phyloP scores from a whole-genome alignment of 2,888 invertebrate genomes.

The Cephus nigrinus region DNA sequence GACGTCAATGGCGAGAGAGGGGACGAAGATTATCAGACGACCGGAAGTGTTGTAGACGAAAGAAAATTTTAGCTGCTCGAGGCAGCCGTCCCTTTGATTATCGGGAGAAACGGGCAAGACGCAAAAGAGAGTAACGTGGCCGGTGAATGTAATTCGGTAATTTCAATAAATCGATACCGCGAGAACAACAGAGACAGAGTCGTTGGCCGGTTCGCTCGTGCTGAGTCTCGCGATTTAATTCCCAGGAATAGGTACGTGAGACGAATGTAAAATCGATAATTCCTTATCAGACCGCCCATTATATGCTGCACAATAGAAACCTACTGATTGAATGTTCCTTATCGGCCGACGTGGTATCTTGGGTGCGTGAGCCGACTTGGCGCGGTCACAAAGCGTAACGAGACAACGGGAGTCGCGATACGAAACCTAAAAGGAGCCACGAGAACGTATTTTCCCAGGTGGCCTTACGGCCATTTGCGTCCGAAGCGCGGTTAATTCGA shows the following conservation, averaged over 20 bases:
- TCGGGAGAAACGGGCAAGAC: neutral
- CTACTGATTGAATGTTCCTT: neutral
- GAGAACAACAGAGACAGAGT: neutral
- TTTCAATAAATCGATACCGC: conserved; percentile 1
- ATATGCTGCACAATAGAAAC: neutral
- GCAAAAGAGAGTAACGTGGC: neutral
- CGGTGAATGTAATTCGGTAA: neutral
- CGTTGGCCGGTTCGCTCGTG: neutral
- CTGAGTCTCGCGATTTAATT: neutral
- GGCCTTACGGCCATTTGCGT: neutral
- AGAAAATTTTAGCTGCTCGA: neutral
- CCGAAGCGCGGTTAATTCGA: neutral
- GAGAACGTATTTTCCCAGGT: neutral
- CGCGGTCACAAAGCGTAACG: neutral
- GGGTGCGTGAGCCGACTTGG: neutral
- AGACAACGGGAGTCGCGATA: neutral
- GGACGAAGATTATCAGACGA: neutral
- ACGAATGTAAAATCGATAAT: conserved; percentile 5
- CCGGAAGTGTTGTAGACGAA: neutral
- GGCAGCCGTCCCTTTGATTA: neutral
- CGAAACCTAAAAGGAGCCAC: neutral
- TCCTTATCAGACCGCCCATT: neutral
- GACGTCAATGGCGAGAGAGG: too few species aligned
- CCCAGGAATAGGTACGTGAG: neutral
- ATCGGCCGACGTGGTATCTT: neutral